These are phyloP conservation scores for Temnothorax nylanderi DNA, from an alignment of 1,140 invertebrate species.

Conservation along the genomic window DNA sequence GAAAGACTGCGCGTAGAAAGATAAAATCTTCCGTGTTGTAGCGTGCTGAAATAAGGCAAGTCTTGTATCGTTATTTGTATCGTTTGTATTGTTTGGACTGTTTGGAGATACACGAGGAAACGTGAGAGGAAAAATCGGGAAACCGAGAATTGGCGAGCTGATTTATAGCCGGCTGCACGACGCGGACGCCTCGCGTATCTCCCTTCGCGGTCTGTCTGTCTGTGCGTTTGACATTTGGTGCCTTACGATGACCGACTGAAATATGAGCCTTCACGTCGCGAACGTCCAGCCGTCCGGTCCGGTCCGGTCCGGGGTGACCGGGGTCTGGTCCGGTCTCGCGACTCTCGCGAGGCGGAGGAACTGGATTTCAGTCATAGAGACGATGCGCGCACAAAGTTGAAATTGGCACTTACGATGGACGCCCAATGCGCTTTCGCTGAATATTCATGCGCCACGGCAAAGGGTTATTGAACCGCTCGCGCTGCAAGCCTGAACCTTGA, in stretches of 20 bases:
- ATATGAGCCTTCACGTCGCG: slow-evolving; percentile 58
- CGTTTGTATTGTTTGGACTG: background rate
- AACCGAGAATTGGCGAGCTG: slow-evolving; percentile 31
- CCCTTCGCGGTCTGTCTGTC: slow-evolving; percentile 34
- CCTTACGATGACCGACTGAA: slow-evolving; percentile 50
- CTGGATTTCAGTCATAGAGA: slow-evolving; percentile 51
- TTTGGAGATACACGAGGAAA: background rate
- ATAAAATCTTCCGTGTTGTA: background rate
- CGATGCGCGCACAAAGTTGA: slow-evolving; percentile 55
- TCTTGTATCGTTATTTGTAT: background rate
- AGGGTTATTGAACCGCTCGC: slow-evolving; percentile 39
- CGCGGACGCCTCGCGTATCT: slow-evolving; percentile 20
- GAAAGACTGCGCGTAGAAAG: too few species aligned
- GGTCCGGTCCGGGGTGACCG: background rate
- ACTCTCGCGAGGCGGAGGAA: slow-evolving; percentile 27
- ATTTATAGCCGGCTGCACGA: slow-evolving; percentile 28
- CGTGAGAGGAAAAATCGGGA: background rate
- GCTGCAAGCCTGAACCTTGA: slow-evolving; percentile 30
- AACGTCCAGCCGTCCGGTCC: slow-evolving; percentile 34
- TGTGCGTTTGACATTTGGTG: slow-evolving; percentile 41
- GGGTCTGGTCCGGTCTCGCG: background rate
- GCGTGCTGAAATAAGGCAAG: background rate
- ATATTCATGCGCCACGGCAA: slow-evolving; percentile 64
- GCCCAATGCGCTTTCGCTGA: slow-evolving; percentile 55
- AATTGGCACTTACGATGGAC: slow-evolving; percentile 61